Percentiles rank a stretch among this genome's conserved stretches.
Conservation (phyloP, 1,140 invertebrate species). For the Caenorhabditis brenneri region DNA sequence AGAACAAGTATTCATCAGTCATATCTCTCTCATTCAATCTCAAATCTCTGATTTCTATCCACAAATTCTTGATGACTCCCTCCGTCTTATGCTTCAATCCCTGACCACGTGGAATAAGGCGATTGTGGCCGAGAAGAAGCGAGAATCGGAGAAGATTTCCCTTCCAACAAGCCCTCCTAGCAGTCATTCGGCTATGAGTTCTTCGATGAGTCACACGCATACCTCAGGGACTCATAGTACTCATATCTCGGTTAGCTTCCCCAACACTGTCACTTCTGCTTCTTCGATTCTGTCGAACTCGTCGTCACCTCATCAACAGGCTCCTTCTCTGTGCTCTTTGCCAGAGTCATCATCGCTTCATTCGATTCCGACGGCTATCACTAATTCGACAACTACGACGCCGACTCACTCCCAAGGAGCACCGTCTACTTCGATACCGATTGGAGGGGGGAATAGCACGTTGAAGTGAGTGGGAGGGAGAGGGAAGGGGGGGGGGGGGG, state of each 20-base stretch:
- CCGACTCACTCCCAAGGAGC: not conserved
- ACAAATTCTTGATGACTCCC: conserved; percentile 85
- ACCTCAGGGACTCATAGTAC: conserved; percentile 8
- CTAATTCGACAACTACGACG: not conserved
- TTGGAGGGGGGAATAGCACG: not conserved
- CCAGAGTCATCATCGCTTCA: conserved; percentile 5
- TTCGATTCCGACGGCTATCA: not conserved
- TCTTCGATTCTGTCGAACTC: conserved; percentile 1
- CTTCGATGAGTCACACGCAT: not conserved
- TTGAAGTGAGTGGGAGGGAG: not conserved
- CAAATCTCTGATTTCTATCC: conserved; percentile 83
- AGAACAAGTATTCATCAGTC: conserved; percentile 85
- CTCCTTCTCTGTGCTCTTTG: not conserved
- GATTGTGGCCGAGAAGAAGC: conserved; percentile 72
- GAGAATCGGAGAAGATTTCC: conserved; percentile 50
- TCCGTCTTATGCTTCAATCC: conserved; percentile 88
- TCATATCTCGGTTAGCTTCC: conserved; percentile 40
- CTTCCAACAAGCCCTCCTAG: conserved; percentile 39
- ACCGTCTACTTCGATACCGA: not conserved
- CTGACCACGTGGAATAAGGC: conserved; percentile 90
- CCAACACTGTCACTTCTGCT: not conserved
- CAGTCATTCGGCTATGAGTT: not conserved
- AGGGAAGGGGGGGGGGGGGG: no score
- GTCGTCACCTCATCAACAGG: not conserved
- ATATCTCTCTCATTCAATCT: conserved; percentile 64